Conservation (phyloP, 2,113 vertebrate genomes). For the Euleptes europaea region DNA sequence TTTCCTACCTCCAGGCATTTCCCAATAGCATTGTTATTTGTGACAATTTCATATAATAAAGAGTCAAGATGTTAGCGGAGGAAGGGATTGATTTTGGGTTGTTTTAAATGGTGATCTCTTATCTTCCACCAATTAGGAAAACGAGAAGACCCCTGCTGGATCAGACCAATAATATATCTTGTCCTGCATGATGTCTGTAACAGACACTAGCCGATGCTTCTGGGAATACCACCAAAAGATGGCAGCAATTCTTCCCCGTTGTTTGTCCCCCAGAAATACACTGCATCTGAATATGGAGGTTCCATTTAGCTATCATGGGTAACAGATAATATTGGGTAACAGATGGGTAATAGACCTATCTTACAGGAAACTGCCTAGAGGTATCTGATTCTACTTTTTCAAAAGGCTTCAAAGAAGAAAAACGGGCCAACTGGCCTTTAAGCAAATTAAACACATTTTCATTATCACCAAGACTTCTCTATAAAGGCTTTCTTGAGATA, state of each 20-base stretch:
- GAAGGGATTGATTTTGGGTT: not conserved
- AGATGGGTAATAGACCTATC: not conserved
- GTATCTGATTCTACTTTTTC: too few species aligned
- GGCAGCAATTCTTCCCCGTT: too few species aligned
- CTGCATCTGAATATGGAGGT: not conserved
- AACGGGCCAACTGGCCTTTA: too few species aligned
- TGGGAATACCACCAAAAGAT: not conserved
- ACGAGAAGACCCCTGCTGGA: not conserved
- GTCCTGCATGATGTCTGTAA: too few species aligned
- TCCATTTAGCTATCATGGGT: not conserved
- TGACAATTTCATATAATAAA: slow-evolving; percentile 3
- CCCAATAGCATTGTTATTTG: not conserved
- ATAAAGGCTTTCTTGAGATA: too few species aligned
- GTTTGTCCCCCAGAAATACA: too few species aligned
- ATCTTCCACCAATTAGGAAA: not conserved
- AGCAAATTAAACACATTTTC: not conserved
- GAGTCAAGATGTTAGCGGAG: not conserved
- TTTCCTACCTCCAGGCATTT: slow-evolving; percentile 7
- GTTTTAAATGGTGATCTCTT: not conserved
- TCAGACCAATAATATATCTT: not conserved
- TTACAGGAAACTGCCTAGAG: not conserved
- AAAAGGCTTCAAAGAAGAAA: too few species aligned
- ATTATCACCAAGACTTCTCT: not conserved
- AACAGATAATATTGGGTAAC: not conserved
- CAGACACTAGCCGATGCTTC: not conserved